Percentiles rank a stretch among this genome's conserved stretches.
Conservation (phyloP, 1,140 invertebrate species). For the Condylostylus longicornis region DNA sequence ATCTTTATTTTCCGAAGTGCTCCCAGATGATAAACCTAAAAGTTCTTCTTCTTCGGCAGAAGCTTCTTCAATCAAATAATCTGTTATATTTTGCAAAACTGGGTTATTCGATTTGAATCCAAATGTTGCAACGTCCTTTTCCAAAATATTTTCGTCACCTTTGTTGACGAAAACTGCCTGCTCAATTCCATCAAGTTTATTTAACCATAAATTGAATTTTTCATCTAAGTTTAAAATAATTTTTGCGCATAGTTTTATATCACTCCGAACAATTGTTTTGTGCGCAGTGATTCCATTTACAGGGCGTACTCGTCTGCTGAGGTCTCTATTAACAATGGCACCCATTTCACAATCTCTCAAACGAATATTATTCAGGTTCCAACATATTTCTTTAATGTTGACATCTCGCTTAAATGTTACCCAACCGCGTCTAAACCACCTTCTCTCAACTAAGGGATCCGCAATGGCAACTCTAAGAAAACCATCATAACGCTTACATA, state of each 20-base stretch:
- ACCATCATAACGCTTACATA: slow-evolving; percentile 88
- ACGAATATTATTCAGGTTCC: slow-evolving; percentile 89
- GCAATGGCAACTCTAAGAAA: slow-evolving; percentile 93
- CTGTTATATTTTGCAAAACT: slow-evolving; percentile 91
- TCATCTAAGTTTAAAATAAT: slow-evolving; percentile 90
- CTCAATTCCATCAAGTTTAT: slow-evolving; percentile 22
- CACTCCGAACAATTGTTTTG: slow-evolving; percentile 75
- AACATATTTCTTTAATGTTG: slow-evolving; percentile 99
- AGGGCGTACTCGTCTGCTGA: slow-evolving; percentile 79
- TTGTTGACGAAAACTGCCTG: slow-evolving; percentile 1
- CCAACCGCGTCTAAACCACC: slow-evolving; percentile 94
- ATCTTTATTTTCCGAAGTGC: slow-evolving; percentile 40
- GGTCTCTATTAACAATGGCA: slow-evolving; percentile 85
- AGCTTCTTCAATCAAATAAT: slow-evolving; percentile 96
- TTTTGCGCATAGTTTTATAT: slow-evolving; percentile 86
- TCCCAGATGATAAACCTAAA: slow-evolving; percentile 53
- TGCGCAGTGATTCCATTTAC: slow-evolving; percentile 87
- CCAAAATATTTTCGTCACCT: background rate
- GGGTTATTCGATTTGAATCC: slow-evolving; percentile 85
- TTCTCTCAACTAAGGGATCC: slow-evolving; percentile 87
- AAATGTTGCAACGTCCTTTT: slow-evolving; percentile 38
- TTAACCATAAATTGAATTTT: slow-evolving; percentile 64
- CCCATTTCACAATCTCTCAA: slow-evolving; percentile 80
- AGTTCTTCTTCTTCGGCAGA: slow-evolving; percentile 96
- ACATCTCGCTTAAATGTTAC: slow-evolving; percentile 93